Evolutionary conservation across 2,888 invertebrate genomes (phyloP).

Genomic region (Synanthedon tipuliformis): DNA sequence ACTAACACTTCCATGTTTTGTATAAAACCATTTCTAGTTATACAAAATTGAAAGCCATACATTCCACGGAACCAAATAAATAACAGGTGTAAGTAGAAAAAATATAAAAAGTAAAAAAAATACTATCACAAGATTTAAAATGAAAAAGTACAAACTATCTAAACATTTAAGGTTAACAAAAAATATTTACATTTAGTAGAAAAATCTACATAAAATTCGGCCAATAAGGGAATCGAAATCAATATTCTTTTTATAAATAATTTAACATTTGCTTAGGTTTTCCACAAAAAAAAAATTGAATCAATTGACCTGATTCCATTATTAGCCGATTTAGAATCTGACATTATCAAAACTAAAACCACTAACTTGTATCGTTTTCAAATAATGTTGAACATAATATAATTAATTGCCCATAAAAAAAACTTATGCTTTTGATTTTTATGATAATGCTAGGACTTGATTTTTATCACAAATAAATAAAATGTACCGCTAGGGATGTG

Average conservation of each 20-base stretch:
- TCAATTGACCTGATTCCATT: slow-evolving; percentile 20
- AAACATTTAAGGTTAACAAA: slow-evolving; percentile 10
- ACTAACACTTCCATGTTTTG: slow-evolving; percentile 28
- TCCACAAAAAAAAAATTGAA: background rate
- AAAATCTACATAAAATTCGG: slow-evolving; percentile 9
- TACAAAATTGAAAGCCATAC: slow-evolving; percentile 26
- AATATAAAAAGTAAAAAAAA: slow-evolving; percentile 2
- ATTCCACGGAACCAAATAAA: slow-evolving; percentile 8
- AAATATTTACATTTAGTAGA: slow-evolving; percentile 24
- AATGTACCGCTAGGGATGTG: too few species aligned
- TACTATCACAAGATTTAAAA: slow-evolving; percentile 4
- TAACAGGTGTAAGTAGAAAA: slow-evolving; percentile 9
- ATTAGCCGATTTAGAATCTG: slow-evolving; percentile 18
- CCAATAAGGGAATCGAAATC: slow-evolving; percentile 24
- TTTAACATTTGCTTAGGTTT: background rate
- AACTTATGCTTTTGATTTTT: too few species aligned
- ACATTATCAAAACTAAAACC: slow-evolving; percentile 5
- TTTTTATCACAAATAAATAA: too few species aligned
- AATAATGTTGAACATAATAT: too few species aligned
- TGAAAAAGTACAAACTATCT: slow-evolving; percentile 28
- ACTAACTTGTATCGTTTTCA: too few species aligned
- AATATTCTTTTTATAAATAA: background rate
- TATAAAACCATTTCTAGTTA: slow-evolving; percentile 23
- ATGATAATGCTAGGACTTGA: too few species aligned
- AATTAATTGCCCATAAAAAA: too few species aligned